Evolutionary conservation across 2,113 vertebrate species (phyloP).

Genomic region (Ptyas mucosa): DNA sequence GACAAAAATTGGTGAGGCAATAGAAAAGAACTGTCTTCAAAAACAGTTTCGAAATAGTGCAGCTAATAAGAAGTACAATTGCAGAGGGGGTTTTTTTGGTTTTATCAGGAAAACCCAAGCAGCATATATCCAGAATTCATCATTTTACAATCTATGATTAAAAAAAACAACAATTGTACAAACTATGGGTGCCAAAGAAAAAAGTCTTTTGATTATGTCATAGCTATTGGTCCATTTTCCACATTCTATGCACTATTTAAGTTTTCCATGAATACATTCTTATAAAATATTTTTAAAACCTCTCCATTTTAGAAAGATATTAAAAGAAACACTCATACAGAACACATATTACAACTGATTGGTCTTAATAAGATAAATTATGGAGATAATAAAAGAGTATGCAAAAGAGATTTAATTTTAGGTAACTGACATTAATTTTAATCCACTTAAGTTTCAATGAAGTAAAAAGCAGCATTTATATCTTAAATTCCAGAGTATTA

Average conservation of each 20-base stretch:
- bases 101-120: conserved; percentile 54
- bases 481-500: background rate
- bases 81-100: conserved; percentile 31
- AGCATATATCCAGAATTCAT: conserved; percentile 47
- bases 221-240: conserved; percentile 63
- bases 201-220: conserved; percentile 52
- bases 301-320: conserved; percentile 45
- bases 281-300: conserved; percentile 53
- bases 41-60: conserved; percentile 47
- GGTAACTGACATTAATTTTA: background rate
- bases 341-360: conserved; percentile 13
- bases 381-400: conserved; percentile 10
- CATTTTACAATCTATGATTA: conserved; percentile 51
- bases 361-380: conserved; percentile 42
- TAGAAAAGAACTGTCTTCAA: conserved; percentile 54
- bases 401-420: background rate
- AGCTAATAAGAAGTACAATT: conserved; percentile 62
- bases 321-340: conserved; percentile 55
- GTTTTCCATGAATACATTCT: conserved; percentile 57
- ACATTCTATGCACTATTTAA: conserved; percentile 56
- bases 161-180: background rate
- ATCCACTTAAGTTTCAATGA: background rate
- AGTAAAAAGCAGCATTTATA: background rate
- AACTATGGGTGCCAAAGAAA: background rate
- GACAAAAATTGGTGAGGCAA: conserved; percentile 58